A percentile compares a stretch with the other conserved stretches of the same genome.
Evolutionary conservation across 2,888 invertebrate species (phyloP).

Genomic region (Synanthedon formicaeformis): DNA sequence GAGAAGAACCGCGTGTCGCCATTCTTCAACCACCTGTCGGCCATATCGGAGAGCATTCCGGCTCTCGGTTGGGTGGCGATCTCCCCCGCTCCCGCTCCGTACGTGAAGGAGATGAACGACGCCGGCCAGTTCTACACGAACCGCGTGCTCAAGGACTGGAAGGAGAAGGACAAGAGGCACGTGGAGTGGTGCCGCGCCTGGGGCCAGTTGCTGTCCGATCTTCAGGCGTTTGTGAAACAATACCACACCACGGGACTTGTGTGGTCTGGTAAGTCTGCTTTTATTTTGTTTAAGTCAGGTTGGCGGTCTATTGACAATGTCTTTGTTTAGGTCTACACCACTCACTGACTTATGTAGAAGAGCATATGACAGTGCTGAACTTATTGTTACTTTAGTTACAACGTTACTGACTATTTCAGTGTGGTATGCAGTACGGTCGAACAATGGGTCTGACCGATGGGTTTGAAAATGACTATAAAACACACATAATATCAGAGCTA

Average conservation of each 20-base stretch:
- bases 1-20: conserved; percentile 90
- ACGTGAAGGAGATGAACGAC: conserved; percentile 98
- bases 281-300: neutral
- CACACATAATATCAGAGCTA: too few species aligned
- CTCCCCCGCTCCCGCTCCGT: conserved; percentile 93
- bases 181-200: conserved; percentile 96
- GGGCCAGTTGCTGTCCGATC: conserved; percentile 85
- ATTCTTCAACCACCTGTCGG: conserved; percentile 95
- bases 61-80: conserved; percentile 97
- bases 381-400: too few species aligned
- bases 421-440: too few species aligned
- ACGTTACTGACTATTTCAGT: too few species aligned
- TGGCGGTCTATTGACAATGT: too few species aligned
- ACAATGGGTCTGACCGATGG: too few species aligned
- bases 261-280: conserved; percentile 80
- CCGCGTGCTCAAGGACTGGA: conserved; percentile 97
- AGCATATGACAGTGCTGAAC: too few species aligned
- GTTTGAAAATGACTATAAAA: too few species aligned
- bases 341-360: too few species aligned
- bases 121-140: conserved; percentile 98
- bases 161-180: conserved; percentile 92
- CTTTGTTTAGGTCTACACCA: too few species aligned
- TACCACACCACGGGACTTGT: conserved; percentile 96
- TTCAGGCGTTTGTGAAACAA: conserved; percentile 93
- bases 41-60: conserved; percentile 95